Percentiles rank a stretch among this genome's conserved stretches.
Conservation (phyloP, 2,888 invertebrate genomes). For the Eumacrocentrus americanus region DNA sequence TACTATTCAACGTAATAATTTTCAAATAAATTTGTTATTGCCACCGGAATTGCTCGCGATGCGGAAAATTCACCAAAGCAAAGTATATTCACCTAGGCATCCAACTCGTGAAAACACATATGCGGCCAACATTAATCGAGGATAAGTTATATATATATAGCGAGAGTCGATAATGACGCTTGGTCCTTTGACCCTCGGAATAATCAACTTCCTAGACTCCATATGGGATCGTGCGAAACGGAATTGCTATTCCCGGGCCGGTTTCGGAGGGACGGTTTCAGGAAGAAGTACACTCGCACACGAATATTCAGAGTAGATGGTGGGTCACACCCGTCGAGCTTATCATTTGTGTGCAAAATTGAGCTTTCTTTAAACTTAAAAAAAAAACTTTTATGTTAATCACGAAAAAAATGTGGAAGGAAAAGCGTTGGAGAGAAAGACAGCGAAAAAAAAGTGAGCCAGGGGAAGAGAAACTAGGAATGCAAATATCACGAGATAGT, state of each 20-base stretch:
- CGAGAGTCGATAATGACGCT: slow-evolving; percentile 3
- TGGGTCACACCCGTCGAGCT: too few species aligned
- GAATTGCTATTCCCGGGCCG: slow-evolving; percentile 31
- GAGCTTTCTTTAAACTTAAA: too few species aligned
- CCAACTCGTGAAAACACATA: not conserved
- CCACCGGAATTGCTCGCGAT: too few species aligned
- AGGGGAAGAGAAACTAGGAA: not conserved
- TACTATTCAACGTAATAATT: too few species aligned
- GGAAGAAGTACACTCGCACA: not conserved
- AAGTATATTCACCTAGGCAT: not conserved
- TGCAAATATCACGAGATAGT: not conserved
- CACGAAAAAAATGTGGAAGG: too few species aligned
- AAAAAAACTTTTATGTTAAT: not conserved
- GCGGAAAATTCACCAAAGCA: not conserved
- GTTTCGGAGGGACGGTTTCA: not conserved
- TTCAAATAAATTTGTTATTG: too few species aligned
- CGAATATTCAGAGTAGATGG: not conserved
- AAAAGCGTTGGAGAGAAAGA: not conserved
- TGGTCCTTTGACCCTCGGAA: slow-evolving; percentile 31
- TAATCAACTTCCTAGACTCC: slow-evolving; percentile 34
- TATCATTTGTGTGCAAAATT: too few species aligned
- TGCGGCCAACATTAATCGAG: not conserved
- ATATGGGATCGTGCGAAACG: slow-evolving; percentile 17
- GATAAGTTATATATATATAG: not conserved
- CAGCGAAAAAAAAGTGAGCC: not conserved